Evolutionary conservation across 2,888 invertebrate species (phyloP).

Genomic region (Acanthosoma haemorrhoidale): DNA sequence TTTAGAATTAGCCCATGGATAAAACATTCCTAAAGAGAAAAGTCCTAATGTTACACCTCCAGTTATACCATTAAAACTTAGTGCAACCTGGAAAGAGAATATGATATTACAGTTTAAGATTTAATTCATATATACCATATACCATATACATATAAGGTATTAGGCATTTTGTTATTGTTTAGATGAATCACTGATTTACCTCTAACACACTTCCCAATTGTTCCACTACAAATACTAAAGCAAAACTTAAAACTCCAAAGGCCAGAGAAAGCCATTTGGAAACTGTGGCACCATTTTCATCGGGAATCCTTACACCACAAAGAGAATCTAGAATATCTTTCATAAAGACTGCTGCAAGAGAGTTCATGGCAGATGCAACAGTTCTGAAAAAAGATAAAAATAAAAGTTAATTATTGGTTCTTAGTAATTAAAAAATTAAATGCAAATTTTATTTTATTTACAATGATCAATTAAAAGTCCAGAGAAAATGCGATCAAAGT

Average conservation of each 20-base stretch:
- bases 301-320: constrained; percentile 63
- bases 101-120: no score
- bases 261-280: constrained; percentile 62
- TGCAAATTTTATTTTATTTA: no score
- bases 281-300: constrained; percentile 67
- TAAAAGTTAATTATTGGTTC: no score
- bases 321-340: constrained; percentile 77
- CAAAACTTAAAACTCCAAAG: constrained; percentile 71
- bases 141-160: no score
- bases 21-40: constrained; percentile 82
- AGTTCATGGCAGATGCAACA: constrained; percentile 91
- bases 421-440: no score
- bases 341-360: constrained; percentile 82
- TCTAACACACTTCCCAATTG: constrained; percentile 82
- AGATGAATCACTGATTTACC: constrained; percentile 46
- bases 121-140: no score
- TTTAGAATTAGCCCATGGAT: constrained; percentile 76
- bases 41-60: constrained; percentile 83
- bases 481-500: no score
- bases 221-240: constrained; percentile 78
- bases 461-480: no score
- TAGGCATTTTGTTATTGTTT: background rate
- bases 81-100: constrained; percentile 56
- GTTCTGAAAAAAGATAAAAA: constrained; percentile 57
- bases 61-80: constrained; percentile 83